These are phyloP conservation scores for Pan paniscus DNA, from an alignment of 2,113 vertebrate species.

Conservation along the genomic window DNA sequence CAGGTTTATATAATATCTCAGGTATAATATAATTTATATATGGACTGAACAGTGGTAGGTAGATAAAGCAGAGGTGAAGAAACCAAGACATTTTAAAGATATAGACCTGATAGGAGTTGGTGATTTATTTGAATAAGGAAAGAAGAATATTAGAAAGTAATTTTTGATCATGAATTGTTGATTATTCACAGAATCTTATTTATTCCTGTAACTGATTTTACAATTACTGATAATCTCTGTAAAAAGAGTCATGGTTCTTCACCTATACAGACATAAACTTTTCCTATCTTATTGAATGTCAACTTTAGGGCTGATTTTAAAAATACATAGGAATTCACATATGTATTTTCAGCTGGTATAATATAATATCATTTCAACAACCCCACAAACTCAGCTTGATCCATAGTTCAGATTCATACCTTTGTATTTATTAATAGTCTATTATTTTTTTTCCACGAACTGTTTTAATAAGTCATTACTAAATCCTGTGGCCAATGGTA, in stretches of 20 bases:
- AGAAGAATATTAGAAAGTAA: background rate
- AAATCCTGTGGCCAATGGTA: background rate
- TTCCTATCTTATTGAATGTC: slow-evolving; percentile 38
- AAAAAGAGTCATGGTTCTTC: background rate
- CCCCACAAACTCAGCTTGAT: background rate
- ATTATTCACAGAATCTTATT: background rate
- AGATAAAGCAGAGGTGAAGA: background rate
- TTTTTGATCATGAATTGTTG: background rate
- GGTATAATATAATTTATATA: background rate
- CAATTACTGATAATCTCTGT: background rate
- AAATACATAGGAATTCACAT: background rate
- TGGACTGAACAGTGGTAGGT: background rate
- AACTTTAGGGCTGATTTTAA: background rate
- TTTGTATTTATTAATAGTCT: background rate
- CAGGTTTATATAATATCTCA: background rate
- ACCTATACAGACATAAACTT: background rate
- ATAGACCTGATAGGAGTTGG: background rate
- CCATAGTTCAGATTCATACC: background rate
- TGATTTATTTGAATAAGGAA: background rate
- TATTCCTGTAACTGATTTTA: background rate
- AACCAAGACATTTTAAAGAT: background rate
- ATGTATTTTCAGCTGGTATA: background rate
- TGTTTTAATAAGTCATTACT: slow-evolving; percentile 7
- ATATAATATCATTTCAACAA: slow-evolving; percentile 21
- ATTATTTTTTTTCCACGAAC: background rate